A percentile compares a stretch with the other conserved stretches of the same genome.
phyloP scores from a whole-genome alignment of 1,140 invertebrate genomes.

The Caerostris darwini region DNA sequence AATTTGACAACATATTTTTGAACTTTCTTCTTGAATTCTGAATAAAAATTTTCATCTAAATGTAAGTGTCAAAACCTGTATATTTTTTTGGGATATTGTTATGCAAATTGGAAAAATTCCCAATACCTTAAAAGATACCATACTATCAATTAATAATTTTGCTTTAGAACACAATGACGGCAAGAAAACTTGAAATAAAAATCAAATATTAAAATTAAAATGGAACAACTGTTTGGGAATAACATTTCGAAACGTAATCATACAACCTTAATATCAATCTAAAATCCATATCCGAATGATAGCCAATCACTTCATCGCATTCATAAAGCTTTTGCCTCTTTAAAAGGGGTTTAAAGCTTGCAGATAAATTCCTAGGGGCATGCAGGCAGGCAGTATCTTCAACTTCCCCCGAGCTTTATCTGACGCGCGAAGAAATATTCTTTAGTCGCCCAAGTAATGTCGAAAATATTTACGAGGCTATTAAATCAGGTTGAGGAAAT shows the following conservation, averaged over 20 bases:
- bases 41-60: no score
- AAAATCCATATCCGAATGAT: not conserved
- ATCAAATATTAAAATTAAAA: not conserved
- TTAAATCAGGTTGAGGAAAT: not conserved
- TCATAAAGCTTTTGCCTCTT: not conserved
- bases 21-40: no score
- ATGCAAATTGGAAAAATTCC: no score
- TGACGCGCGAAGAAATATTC: conserved; percentile 31
- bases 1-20: no score
- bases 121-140: no score
- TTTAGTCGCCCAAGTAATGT: conserved; percentile 14
- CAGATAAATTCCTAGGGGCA: not conserved
- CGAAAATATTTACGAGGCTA: conserved; percentile 46
- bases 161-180: no score
- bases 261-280: not conserved
- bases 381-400: not conserved
- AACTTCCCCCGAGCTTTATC: not conserved
- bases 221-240: not conserved
- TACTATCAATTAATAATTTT: no score
- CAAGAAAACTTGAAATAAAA: no score
- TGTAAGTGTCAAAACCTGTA: no score
- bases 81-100: no score
- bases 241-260: not conserved
- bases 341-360: not conserved
- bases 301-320: not conserved